These are phyloP conservation scores for Isaurus tuberculatus DNA, from an alignment of 92 coral and sea anemone species.

Conservation along the genomic window DNA sequence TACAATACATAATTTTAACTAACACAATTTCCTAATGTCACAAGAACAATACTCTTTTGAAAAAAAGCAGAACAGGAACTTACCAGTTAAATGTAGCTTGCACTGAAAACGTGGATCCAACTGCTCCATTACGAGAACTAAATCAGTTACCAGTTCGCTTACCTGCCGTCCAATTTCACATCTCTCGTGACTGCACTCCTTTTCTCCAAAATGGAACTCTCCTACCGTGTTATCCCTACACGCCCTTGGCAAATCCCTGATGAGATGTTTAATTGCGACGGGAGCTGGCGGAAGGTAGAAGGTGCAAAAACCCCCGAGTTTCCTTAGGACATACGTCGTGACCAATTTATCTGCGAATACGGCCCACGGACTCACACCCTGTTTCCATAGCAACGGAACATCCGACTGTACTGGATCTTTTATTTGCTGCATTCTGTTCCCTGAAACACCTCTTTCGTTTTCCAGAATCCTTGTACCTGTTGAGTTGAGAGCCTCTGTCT, in stretches of 20 bases:
- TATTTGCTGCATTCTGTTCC: no score
- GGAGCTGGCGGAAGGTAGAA: slow-evolving; percentile 37
- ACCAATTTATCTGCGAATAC: no score
- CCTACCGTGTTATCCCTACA: slow-evolving; percentile 39
- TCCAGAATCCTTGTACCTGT: no score
- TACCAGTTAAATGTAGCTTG: slow-evolving; percentile 26
- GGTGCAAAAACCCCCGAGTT: no score
- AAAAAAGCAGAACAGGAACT: neutral
- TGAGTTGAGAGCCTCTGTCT: neutral
- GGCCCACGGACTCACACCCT: no score
- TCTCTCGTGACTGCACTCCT: slow-evolving; percentile 25
- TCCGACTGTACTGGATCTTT: no score
- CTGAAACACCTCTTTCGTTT: no score
- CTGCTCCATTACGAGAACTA: slow-evolving; percentile 35
- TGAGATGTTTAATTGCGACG: slow-evolving; percentile 37
- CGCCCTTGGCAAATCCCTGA: slow-evolving; percentile 29
- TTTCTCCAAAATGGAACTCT: slow-evolving; percentile 31
- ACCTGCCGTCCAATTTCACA: slow-evolving; percentile 29
- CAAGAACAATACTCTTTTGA: neutral
- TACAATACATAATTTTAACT: no score
- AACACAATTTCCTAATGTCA: neutral
- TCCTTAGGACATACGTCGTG: no score
- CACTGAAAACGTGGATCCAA: no score
- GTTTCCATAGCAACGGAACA: no score
- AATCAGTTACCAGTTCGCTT: slow-evolving; percentile 31